phyloP scores from a whole-genome alignment of 1,140 invertebrate species.

The Drosophila auraria region DNA sequence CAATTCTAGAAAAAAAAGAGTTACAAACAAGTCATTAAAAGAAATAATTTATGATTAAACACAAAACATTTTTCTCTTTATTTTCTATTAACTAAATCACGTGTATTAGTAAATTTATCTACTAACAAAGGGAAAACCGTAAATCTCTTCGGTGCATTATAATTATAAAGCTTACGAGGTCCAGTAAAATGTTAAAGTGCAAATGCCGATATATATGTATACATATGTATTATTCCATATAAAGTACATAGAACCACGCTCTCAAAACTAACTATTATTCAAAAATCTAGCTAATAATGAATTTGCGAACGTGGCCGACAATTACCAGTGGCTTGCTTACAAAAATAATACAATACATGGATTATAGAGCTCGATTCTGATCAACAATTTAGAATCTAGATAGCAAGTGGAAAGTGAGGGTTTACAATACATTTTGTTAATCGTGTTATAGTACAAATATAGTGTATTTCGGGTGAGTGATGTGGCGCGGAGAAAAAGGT shows the following conservation, averaged over 20 bases:
- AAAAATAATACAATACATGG: constrained; percentile 1
- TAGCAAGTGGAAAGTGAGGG: constrained; percentile 5
- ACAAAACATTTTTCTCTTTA: constrained; percentile 26
- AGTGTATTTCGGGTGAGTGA: constrained; percentile 8
- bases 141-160: neutral
- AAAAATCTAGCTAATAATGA: neutral
- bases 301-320: neutral
- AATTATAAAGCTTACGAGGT: constrained; percentile 1
- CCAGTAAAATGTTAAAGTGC: neutral
- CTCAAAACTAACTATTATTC: neutral
- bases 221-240: no score
- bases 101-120: constrained; percentile 33
- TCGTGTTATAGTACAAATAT: constrained; percentile 21
- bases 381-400: neutral
- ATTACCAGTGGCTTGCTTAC: neutral
- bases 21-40: neutral
- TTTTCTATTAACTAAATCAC: constrained; percentile 33
- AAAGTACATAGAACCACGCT: neutral
- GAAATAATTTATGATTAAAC: neutral
- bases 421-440: constrained; percentile 11
- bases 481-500: constrained; percentile 16
- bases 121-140: neutral
- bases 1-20: no score
- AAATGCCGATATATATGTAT: neutral
- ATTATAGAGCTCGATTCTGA: neutral